phyloP scores from a whole-genome alignment of 1,140 invertebrate genomes.

The Whitmania pigra region DNA sequence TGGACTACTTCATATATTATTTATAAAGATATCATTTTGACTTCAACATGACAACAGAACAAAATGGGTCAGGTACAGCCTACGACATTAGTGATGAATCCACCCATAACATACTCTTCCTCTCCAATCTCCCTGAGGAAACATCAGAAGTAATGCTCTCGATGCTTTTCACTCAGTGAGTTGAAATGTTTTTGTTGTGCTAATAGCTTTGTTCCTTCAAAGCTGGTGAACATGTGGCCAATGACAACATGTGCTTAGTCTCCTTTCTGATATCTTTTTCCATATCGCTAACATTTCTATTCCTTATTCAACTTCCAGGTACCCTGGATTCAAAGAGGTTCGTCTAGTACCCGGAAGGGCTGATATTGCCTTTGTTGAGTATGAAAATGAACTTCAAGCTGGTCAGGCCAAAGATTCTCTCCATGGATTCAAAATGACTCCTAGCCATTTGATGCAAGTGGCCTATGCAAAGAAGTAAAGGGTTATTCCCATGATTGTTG shows the following conservation, averaged over 20 bases:
- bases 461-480: conserved; percentile 22
- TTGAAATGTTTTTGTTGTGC: background rate
- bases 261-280: too few species aligned
- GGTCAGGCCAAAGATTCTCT: conserved; percentile 17
- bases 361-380: conserved; percentile 24
- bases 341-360: conserved; percentile 5
- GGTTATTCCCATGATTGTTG: too few species aligned
- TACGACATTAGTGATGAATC: too few species aligned
- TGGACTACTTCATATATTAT: too few species aligned
- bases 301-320: background rate
- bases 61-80: too few species aligned
- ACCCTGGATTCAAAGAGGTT: conserved; percentile 20
- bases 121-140: conserved; percentile 21
- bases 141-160: conserved; percentile 21
- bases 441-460: conserved; percentile 20
- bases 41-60: too few species aligned
- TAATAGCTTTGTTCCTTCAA: too few species aligned
- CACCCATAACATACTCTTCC: conserved; percentile 13
- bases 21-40: too few species aligned
- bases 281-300: background rate
- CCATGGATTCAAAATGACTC: conserved; percentile 20
- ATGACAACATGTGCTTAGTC: too few species aligned
- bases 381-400: conserved; percentile 21
- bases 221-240: too few species aligned
- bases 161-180: conserved; percentile 23